Evolutionary conservation across 1,140 invertebrate species (phyloP), one percentile per base, ranked within the genome.

Genomic region (Drosophila bifasciata): DNA sequence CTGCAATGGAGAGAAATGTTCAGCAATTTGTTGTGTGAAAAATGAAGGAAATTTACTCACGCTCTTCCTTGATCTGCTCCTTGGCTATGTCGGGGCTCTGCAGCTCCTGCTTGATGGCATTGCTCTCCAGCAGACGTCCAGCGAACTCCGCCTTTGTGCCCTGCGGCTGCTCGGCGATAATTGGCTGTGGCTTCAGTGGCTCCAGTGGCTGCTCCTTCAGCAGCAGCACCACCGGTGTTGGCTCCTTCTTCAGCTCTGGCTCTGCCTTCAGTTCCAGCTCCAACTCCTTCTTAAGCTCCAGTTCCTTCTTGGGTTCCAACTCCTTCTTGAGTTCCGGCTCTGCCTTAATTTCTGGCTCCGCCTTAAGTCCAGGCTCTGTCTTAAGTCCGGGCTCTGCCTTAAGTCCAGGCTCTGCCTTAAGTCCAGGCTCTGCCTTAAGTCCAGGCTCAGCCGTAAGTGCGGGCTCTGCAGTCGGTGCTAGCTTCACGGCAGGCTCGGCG

Each of bases 51-150:
- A 16, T 13, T 0, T 51, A 79, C 80, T 81, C 44, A 86, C 81
- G 36, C 2, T 77, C 66, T 56, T 81, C 68, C 28, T 79, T 79
- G 11, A 62, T 6, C 49, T 52, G 63, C 51, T 79, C 76, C 74
- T 76, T 74, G 45, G 58, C 48, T 8, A 66, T 36, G 4, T 76
- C 60, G 3, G 52, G 23, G 17, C 15, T 41, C 15, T 60, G 48
- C 17, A 62, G 50, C 16, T 86, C 81, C 50, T 48, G 64, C 48
- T 85, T 85, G 39, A 81, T 75, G 60, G 64, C 77, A 57, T 72
- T 78, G 52, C 44, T 77, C 39, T 86, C 81, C 48, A 86, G 56
- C n/a, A 75, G 83, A 9, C 81, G 81, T 7, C 62, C 79, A 1
- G 75, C 77, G 11, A 89, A 74, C 51, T 81, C 77, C 1, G 75